These are phyloP conservation scores for Halesus radiatus DNA, from an alignment of 1,140 invertebrate species.

Conservation along the genomic window DNA sequence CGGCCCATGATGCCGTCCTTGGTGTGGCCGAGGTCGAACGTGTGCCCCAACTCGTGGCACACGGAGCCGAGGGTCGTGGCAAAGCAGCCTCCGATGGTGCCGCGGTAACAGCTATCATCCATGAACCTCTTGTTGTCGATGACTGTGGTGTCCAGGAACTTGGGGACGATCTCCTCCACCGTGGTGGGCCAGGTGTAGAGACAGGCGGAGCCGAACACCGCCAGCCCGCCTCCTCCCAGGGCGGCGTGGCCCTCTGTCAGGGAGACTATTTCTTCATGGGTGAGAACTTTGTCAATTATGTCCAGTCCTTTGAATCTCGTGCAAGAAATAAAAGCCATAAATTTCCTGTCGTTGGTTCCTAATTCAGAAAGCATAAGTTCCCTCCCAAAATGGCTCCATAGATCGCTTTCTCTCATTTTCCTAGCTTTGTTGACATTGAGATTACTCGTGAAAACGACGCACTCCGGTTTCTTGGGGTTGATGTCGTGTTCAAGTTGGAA, in stretches of 20 bases:
- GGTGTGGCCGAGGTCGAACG: conserved; percentile 94
- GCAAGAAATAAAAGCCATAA: conserved; percentile 90
- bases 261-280: conserved; percentile 81
- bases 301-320: conserved; percentile 82
- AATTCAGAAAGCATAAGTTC: conserved; percentile 79
- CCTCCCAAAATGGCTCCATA: conserved; percentile 89
- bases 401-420: conserved; percentile 80
- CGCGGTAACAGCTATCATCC: conserved; percentile 91
- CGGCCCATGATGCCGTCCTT: conserved; percentile 93
- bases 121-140: conserved; percentile 82
- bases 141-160: conserved; percentile 69
- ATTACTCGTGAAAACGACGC: conserved; percentile 79
- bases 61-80: conserved; percentile 94
- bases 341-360: conserved; percentile 82
- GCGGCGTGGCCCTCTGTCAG: conserved; percentile 88
- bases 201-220: conserved; percentile 90
- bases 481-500: conserved; percentile 83
- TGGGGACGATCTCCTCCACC: conserved; percentile 77
- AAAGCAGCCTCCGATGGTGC: conserved; percentile 89
- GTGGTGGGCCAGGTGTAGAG: conserved; percentile 90
- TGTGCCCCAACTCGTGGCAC: conserved; percentile 94
- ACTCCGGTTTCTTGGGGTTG: conserved; percentile 71
- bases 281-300: conserved; percentile 70
- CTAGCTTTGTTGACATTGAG: conserved; percentile 80
- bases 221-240: conserved; percentile 90